Evolutionary conservation across 1,140 invertebrate genomes (phyloP).

Genomic region (Eupeodes corollae): DNA sequence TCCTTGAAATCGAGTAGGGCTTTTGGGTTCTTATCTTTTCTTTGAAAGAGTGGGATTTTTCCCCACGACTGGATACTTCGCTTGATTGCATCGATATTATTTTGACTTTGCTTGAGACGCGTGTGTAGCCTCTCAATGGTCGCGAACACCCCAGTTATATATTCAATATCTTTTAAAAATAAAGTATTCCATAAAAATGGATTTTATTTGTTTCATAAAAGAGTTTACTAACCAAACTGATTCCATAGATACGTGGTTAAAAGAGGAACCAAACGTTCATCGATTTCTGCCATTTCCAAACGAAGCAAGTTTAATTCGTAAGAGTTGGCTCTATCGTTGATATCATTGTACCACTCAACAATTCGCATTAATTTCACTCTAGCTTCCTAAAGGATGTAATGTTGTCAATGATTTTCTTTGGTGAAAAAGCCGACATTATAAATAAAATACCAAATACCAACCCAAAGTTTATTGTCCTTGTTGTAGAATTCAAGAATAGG

Average conservation of each 20-base stretch:
- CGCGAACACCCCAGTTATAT: slow-evolving; percentile 18
- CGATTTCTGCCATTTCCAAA: slow-evolving; percentile 44
- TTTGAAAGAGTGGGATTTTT: slow-evolving; percentile 44
- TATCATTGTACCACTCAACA: slow-evolving; percentile 48
- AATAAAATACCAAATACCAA: slow-evolving; percentile 8
- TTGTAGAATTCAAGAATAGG: slow-evolving; percentile 34
- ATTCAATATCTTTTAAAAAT: slow-evolving; percentile 9
- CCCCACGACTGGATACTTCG: slow-evolving; percentile 46
- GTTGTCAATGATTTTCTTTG: slow-evolving; percentile 1
- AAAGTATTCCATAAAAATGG: background rate
- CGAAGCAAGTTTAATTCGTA: slow-evolving; percentile 51
- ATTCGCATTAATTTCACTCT: slow-evolving; percentile 30
- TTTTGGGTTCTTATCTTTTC: slow-evolving; percentile 43
- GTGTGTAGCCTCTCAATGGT: slow-evolving; percentile 39
- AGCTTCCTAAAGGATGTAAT: slow-evolving; percentile 17
- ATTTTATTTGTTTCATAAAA: background rate
- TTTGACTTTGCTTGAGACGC: slow-evolving; percentile 48
- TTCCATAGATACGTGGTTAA: slow-evolving; percentile 50
- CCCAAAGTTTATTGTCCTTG: slow-evolving; percentile 41
- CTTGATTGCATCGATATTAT: slow-evolving; percentile 35
- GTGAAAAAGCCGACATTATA: too few relatives aligned
- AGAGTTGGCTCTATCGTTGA: slow-evolving; percentile 42
- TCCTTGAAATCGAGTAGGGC: slow-evolving; percentile 44
- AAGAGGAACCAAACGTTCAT: slow-evolving; percentile 44
- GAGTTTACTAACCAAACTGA: slow-evolving; percentile 39